phyloP scores from a whole-genome alignment of 1,140 invertebrate genomes.

The Cryptotermes secundus region DNA sequence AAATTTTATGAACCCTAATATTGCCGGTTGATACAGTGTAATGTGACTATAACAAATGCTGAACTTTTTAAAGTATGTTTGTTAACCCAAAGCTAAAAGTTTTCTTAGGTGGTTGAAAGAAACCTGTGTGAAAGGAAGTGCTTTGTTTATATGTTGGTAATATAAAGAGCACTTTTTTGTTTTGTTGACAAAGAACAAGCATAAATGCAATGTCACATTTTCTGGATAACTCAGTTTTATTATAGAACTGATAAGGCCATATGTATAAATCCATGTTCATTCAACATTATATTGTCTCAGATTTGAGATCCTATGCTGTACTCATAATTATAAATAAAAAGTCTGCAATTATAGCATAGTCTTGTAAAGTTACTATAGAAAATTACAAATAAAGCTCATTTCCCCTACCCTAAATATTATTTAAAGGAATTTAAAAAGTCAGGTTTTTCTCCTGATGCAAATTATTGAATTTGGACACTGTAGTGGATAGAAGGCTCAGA shows the following conservation, averaged over 20 bases:
- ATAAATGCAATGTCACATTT: background rate
- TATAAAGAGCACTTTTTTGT: background rate
- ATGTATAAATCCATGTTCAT: constrained; percentile 9
- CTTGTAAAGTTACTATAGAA: background rate
- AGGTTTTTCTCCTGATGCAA: too few species aligned
- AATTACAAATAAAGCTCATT: background rate
- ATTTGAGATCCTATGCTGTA: background rate
- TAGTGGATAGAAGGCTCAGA: too few species aligned
- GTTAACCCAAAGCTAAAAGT: background rate
- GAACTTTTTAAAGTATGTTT: background rate
- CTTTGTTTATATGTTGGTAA: background rate
- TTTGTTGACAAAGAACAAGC: background rate
- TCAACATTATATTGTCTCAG: background rate
- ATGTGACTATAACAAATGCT: too few species aligned
- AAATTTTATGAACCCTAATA: background rate
- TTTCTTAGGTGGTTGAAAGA: background rate
- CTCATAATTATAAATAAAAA: background rate
- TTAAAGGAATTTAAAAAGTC: too few species aligned
- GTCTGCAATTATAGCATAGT: background rate
- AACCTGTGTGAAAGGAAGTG: background rate
- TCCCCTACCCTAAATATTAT: too few species aligned
- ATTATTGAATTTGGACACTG: too few species aligned
- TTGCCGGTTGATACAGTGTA: background rate
- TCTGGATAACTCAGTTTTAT: constrained; percentile 14
- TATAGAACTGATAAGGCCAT: background rate